Evolutionary conservation across 1,140 invertebrate genomes (phyloP).

Genomic region (Paralvinella palmiformis): DNA sequence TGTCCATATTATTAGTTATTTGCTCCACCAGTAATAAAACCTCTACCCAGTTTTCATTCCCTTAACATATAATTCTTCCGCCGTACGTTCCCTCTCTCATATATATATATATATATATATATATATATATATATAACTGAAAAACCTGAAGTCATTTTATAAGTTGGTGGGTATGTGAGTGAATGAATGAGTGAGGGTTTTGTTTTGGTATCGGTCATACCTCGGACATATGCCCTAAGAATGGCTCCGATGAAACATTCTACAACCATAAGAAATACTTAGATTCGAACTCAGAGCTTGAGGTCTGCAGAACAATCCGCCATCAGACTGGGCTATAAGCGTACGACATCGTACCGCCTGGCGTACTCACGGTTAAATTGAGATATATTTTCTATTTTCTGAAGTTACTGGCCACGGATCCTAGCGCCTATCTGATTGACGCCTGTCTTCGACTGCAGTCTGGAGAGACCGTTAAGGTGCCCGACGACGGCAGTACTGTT

Average conservation of each 20-base stretch:
- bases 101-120: too few species aligned
- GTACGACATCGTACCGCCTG: background rate
- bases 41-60: too few species aligned
- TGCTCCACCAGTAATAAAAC: too few species aligned
- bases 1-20: too few species aligned
- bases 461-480: constrained; percentile 22
- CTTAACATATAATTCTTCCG: too few species aligned
- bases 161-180: too few species aligned
- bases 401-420: constrained; percentile 39
- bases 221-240: background rate
- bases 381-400: background rate
- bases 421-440: constrained; percentile 33
- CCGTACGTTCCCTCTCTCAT: too few species aligned
- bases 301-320: background rate
- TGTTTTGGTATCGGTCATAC: too few species aligned
- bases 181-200: too few species aligned
- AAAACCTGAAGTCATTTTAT: too few species aligned
- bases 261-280: background rate
- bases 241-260: background rate
- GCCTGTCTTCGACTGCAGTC: constrained; percentile 32
- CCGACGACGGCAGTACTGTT: constrained; percentile 14
- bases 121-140: too few species aligned
- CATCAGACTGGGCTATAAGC: background rate
- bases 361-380: background rate
- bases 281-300: background rate